A percentile compares a stretch with the other conserved stretches of the same genome.
Conservation (phyloP, 2,113 vertebrate genomes). For the Podarcis cretensis region DNA sequence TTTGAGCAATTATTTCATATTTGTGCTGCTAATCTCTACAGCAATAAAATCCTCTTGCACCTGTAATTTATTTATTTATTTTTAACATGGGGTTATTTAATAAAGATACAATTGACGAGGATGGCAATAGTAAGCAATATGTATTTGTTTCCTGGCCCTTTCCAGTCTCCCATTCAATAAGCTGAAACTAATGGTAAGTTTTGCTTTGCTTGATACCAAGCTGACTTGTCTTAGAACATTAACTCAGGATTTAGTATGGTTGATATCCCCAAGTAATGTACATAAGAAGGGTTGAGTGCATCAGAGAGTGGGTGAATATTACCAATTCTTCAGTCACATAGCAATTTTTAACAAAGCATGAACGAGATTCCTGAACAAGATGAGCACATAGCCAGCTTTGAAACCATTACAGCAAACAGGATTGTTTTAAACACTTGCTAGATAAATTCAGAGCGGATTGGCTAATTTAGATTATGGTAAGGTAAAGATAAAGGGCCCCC, state of each 20-base stretch:
- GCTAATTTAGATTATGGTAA: neutral
- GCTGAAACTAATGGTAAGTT: neutral
- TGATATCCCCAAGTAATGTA: neutral
- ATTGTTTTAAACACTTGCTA: neutral
- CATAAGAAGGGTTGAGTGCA: neutral
- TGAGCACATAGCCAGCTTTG: neutral
- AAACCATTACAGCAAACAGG: neutral
- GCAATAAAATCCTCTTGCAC: neutral
- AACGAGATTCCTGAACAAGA: neutral
- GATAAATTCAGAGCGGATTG: neutral
- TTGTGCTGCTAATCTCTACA: neutral
- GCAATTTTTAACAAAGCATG: neutral
- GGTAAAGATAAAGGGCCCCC: no score
- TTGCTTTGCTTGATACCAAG: slow-evolving; percentile 2
- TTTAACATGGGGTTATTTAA: no score
- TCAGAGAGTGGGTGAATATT: neutral
- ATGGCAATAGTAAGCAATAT: accelerated
- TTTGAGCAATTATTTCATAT: neutral
- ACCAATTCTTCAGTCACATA: neutral
- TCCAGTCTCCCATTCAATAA: neutral
- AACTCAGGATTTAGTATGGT: neutral
- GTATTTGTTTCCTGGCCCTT: accelerated
- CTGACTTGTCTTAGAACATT: neutral
- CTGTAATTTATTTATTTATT: neutral
- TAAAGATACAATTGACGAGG: neutral